Base-by-base conservation (phyloP, 2,797 vertebrate genomes). In the Acanthurus tractus region DNA sequence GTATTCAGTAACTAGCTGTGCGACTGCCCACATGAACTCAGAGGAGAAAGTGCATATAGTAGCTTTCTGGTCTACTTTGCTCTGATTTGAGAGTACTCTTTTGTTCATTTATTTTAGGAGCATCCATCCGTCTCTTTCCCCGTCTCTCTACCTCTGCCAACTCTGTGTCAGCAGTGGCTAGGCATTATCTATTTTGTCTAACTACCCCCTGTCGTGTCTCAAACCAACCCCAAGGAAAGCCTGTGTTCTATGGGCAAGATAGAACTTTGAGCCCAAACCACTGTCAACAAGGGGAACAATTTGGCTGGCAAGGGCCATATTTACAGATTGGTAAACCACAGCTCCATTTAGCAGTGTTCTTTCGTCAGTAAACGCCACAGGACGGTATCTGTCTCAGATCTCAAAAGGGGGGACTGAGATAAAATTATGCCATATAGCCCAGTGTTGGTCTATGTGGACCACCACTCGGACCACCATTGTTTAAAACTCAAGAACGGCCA, bases 251-350 rank as follows among this genome's bases (percentile, higher is more conserved):
- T 89, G 86, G 87, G 86, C 70, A 90, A 91, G 87, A 89, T 80
- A 81, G 90, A 88, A 83, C 80, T 88, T 81, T 66, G 80, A 78
- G 89, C 89, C 88, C 85, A 92, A 93, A 94, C 94, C 94, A 91
- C 94, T 85, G 89, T 95, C 94, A 95, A 95, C 93, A 94, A 94
- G 87, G 88, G 85, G 93, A 94, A 94, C 91, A 94, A 92, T 94
- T 94, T 94, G 92, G 91, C 92, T 93, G 90, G 92, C 87, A 86
- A 89, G 86, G 89, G 86, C 91, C 91, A 76, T 94, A 94, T 95
- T 95, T 95, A 95, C 93, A 93, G 92, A 92, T 87, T 23, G 88
- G 90, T 93, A 79, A 94, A 92, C 94, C 94, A 88, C 94, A 92
- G 92, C 93, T 92, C 59, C 86, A 92, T 95, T 94, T 95, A 95